These are phyloP conservation scores for Celastrina argiolus DNA, from an alignment of 2,888 invertebrate species.

Conservation along the genomic window DNA sequence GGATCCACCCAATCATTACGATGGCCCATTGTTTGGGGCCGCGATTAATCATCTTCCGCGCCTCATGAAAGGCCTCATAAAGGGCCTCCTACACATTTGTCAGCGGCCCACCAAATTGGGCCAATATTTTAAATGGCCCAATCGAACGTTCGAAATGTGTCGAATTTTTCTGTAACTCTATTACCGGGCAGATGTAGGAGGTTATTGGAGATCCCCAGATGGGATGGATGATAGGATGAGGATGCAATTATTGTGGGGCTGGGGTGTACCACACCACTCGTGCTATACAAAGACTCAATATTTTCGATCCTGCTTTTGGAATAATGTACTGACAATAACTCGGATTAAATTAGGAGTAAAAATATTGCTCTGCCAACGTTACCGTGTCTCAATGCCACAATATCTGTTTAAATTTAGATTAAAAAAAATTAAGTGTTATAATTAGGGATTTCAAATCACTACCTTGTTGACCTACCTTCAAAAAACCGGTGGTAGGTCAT, in stretches of 20 bases:
- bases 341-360: too few relatives aligned
- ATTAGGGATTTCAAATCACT: too few relatives aligned
- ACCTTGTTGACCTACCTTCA: too few relatives aligned
- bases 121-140: constrained; percentile 19
- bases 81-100: constrained; percentile 4
- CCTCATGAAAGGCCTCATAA: not conserved
- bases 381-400: too few relatives aligned
- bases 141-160: not conserved
- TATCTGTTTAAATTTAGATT: too few relatives aligned
- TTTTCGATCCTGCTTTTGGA: not conserved
- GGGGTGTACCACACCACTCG: not conserved
- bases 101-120: not conserved
- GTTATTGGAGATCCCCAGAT: not conserved
- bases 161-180: constrained; percentile 12
- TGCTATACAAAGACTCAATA: not conserved
- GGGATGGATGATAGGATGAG: not conserved
- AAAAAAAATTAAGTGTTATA: too few relatives aligned
- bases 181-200: not conserved
- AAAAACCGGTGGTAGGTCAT: too few relatives aligned
- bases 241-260: not conserved
- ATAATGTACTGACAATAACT: too few relatives aligned
- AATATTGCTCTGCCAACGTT: too few relatives aligned
- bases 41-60: not conserved
- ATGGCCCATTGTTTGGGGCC: not conserved
- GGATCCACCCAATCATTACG: not conserved